Conservation (phyloP, 2,113 vertebrate genomes). For the Colaptes auratus region DNA sequence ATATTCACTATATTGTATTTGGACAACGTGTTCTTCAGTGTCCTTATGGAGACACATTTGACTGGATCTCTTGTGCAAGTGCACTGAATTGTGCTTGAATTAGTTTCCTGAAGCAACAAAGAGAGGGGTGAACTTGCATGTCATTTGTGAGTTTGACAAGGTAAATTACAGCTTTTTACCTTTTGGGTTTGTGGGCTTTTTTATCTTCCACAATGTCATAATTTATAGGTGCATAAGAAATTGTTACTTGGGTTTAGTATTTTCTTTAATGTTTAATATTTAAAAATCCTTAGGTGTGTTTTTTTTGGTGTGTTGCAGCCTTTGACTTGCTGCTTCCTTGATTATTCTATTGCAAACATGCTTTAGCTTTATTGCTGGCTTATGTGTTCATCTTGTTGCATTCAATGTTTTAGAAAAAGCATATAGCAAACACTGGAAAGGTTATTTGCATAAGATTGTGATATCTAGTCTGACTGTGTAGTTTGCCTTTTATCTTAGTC, state of each 20-base stretch:
- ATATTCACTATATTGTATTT: conserved; percentile 22
- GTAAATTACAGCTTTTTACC: conserved; percentile 26
- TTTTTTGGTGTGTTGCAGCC: no score
- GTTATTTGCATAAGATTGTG: neutral
- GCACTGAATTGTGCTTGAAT: conserved; percentile 10
- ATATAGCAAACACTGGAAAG: neutral
- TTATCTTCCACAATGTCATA: neutral
- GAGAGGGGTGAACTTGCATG: neutral
- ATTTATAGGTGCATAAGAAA: neutral
- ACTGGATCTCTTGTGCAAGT: conserved; percentile 36
- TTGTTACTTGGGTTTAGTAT: neutral
- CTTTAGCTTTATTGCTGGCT: neutral
- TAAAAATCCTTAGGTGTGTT: neutral
- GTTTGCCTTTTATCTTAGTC: neutral
- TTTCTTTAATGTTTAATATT: neutral
- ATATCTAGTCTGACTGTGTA: neutral
- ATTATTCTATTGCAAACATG: neutral
- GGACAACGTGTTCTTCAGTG: conserved; percentile 4
- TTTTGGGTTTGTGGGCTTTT: neutral
- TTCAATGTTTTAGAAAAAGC: neutral
- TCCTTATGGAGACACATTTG: conserved; percentile 26
- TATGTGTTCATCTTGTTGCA: neutral
- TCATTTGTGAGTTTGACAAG: neutral
- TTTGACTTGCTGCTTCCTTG: neutral
- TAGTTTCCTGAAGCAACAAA: neutral